Conservation (phyloP, 2,113 vertebrate genomes). For the Hemiprocne comata region DNA sequence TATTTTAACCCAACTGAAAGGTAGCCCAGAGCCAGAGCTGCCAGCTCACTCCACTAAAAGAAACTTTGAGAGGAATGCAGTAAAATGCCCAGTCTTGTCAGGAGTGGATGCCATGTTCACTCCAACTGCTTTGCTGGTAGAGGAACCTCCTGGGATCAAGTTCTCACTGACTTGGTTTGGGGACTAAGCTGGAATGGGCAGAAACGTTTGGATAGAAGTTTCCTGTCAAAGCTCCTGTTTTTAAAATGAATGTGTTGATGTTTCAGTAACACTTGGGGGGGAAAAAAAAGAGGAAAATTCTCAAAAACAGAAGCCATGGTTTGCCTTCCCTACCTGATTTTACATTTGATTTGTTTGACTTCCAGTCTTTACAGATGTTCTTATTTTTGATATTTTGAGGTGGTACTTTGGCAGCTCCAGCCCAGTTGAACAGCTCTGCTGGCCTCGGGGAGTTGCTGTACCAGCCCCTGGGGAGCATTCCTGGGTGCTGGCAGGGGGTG, state of each 20-base stretch:
- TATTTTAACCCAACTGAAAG: background rate
- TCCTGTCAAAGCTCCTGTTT: background rate
- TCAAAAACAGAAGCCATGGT: background rate
- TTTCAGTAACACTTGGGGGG: background rate
- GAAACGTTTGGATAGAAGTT: background rate
- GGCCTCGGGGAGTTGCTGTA: fast-evolving
- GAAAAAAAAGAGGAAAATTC: background rate
- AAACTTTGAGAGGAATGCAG: background rate
- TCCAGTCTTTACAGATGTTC: fast-evolving
- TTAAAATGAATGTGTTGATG: background rate
- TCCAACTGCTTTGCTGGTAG: background rate
- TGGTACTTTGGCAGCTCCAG: background rate
- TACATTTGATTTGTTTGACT: background rate
- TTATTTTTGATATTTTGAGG: background rate
- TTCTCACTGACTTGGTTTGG: background rate
- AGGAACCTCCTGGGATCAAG: background rate
- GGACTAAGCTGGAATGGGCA: background rate
- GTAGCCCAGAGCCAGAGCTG: background rate
- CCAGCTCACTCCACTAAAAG: background rate
- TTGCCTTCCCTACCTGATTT: background rate
- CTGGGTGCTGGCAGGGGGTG: background rate
- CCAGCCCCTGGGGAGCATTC: fast-evolving
- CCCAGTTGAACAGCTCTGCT: background rate
- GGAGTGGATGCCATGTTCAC: background rate
- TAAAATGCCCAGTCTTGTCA: background rate